These are phyloP conservation scores for Physeter macrocephalus DNA, from an alignment of 2,113 vertebrate species.

Conservation along the genomic window DNA sequence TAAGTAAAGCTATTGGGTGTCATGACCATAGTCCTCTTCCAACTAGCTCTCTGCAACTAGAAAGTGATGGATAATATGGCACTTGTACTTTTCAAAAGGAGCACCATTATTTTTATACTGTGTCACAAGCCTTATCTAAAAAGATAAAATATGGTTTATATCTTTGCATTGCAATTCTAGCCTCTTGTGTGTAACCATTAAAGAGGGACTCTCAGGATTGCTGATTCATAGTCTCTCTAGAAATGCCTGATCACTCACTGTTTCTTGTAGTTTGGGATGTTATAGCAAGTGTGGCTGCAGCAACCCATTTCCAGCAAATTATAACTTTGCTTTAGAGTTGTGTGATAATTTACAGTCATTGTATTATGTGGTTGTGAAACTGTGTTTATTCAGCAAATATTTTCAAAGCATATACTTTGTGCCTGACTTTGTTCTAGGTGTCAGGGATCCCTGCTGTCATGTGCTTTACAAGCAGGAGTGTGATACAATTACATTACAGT, in stretches of 20 bases:
- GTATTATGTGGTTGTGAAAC: background rate
- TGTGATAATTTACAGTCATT: background rate
- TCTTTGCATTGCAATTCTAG: background rate
- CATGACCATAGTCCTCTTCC: background rate
- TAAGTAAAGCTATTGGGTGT: background rate
- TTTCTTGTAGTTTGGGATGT: background rate
- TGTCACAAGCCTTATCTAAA: background rate
- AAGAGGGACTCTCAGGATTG: background rate
- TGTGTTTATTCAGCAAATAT: conserved; percentile 1
- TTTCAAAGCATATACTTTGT: background rate
- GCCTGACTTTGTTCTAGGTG: background rate
- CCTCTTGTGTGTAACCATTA: background rate
- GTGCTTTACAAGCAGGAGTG: background rate
- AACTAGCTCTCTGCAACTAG: background rate
- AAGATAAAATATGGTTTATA: background rate
- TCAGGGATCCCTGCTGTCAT: background rate
- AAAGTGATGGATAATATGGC: background rate
- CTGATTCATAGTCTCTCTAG: background rate
- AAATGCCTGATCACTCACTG: background rate
- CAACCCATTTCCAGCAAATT: background rate
- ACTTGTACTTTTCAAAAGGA: background rate
- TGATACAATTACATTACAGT: background rate
- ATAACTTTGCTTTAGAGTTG: background rate
- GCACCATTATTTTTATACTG: background rate
- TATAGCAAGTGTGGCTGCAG: background rate